Conservation (phyloP, 2,888 invertebrate genomes). For the Parthenolecanium corni region DNA sequence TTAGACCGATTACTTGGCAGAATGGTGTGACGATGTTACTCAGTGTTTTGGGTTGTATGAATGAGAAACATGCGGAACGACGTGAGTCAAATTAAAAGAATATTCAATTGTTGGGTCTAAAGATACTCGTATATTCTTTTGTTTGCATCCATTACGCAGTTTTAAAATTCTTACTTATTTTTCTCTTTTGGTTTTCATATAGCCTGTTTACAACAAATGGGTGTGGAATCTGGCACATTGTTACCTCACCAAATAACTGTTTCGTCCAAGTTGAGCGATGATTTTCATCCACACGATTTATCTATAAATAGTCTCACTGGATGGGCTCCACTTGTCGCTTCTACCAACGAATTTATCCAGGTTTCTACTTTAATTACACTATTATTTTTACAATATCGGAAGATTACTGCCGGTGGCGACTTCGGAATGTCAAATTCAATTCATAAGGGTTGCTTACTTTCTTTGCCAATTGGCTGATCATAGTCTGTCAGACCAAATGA, state of each 20-base stretch:
- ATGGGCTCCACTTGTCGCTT: slow-evolving; percentile 57
- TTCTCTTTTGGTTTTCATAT: neutral
- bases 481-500: too few species aligned
- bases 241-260: slow-evolving; percentile 53
- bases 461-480: too few species aligned
- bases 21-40: slow-evolving; percentile 53
- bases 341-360: slow-evolving; percentile 57
- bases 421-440: too few species aligned
- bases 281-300: slow-evolving; percentile 40
- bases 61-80: too few species aligned
- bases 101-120: slow-evolving; percentile 6
- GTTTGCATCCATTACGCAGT: too few species aligned
- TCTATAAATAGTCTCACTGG: slow-evolving; percentile 43
- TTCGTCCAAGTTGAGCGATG: slow-evolving; percentile 46
- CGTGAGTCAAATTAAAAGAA: neutral
- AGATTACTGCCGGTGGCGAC: too few species aligned
- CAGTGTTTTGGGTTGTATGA: slow-evolving; percentile 61
- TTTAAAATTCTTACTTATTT: too few species aligned
- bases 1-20: slow-evolving; percentile 66
- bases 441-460: too few species aligned
- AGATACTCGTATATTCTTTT: too few species aligned
- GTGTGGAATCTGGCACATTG: slow-evolving; percentile 52
- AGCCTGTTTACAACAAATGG: slow-evolving; percentile 61
- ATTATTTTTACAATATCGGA: too few species aligned
- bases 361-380: slow-evolving; percentile 38